Conservation (phyloP, 2,113 vertebrate genomes). For the Girardinichthys multiradiatus region DNA sequence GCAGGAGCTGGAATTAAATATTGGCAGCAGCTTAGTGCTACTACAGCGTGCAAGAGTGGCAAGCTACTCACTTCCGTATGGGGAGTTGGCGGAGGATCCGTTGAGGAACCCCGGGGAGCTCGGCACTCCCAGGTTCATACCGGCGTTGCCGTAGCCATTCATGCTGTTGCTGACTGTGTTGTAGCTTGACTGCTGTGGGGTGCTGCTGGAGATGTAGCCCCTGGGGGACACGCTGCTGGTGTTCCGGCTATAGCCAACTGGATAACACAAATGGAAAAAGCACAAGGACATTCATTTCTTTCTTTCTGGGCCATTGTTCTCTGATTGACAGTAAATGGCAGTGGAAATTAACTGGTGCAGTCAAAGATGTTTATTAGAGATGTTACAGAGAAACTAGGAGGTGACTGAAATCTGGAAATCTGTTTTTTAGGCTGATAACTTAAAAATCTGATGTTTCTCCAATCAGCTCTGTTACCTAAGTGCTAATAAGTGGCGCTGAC, state of each 20-base stretch:
- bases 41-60: constrained; percentile 61
- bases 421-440: not conserved
- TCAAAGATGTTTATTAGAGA: constrained; percentile 26
- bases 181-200: constrained; percentile 99
- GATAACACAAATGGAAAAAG: constrained; percentile 57
- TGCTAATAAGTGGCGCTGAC: not conserved
- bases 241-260: constrained; percentile 99
- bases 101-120: constrained; percentile 99
- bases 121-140: constrained; percentile 99
- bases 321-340: constrained; percentile 26
- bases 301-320: constrained; percentile 11
- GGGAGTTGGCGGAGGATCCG: constrained; percentile 99
- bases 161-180: constrained; percentile 99
- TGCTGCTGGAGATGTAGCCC: constrained; percentile 99
- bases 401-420: no score
- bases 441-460: not conserved
- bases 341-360: constrained; percentile 33
- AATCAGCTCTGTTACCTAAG: not conserved
- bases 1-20: constrained; percentile 72
- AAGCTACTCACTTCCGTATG: constrained; percentile 99
- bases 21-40: constrained; percentile 71
- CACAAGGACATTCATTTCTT: constrained; percentile 36
- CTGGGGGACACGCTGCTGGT: constrained; percentile 99
- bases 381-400: not conserved
- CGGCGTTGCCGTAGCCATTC: constrained; percentile 98